Evolutionary conservation across 1,140 invertebrate species (phyloP).

Genomic region (Drosophila erecta): DNA sequence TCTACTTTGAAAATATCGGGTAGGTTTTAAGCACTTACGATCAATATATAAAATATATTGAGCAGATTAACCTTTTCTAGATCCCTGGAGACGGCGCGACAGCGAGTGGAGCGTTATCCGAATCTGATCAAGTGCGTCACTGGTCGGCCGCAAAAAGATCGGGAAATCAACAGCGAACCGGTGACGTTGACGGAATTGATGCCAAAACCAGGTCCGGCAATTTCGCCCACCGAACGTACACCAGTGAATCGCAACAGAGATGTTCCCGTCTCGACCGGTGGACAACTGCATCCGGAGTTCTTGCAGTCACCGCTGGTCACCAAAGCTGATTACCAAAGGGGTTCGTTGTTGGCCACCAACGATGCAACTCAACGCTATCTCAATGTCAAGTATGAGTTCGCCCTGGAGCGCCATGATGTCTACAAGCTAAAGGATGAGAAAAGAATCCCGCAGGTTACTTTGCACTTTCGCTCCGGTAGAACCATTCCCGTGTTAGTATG

Average conservation of each 20-base stretch:
- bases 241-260: conserved; percentile 18
- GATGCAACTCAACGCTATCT: conserved; percentile 47
- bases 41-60: no score
- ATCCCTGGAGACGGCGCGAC: conserved; percentile 34
- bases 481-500: not conserved
- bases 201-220: not conserved
- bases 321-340: conserved; percentile 44
- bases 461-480: conserved; percentile 46
- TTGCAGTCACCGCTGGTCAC: conserved; percentile 30
- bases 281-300: conserved; percentile 42
- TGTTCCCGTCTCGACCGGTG: conserved; percentile 15
- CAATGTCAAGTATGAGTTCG: conserved; percentile 51
- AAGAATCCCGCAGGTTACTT: not conserved
- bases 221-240: not conserved
- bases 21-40: conserved; percentile 1
- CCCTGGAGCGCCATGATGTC: conserved; percentile 35
- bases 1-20: conserved; percentile 60
- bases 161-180: not conserved
- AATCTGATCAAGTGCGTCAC: conserved; percentile 15
- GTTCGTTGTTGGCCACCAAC: conserved; percentile 30
- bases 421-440: conserved; percentile 11
- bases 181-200: not conserved
- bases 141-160: conserved; percentile 8
- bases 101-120: conserved; percentile 8
- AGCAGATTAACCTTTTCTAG: conserved; percentile 10